These are phyloP conservation scores for Metaphire vulgaris DNA, from an alignment of 1,140 invertebrate genomes.

Conservation along the genomic window DNA sequence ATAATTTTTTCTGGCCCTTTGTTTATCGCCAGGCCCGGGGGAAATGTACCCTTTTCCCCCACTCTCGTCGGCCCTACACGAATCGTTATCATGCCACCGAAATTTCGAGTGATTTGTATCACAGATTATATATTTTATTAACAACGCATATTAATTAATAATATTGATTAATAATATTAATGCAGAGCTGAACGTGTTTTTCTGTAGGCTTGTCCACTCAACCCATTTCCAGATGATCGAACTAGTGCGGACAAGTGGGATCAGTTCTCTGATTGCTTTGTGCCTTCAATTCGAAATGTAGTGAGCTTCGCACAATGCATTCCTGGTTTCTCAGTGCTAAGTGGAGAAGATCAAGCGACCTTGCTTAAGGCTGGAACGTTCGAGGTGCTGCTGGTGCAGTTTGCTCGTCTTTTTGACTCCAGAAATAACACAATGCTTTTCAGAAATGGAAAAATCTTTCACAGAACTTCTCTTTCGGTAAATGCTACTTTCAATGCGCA, in stretches of 20 bases:
- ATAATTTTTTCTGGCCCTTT: no score
- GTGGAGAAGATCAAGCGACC: constrained; percentile 89
- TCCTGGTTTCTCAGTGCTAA: constrained; percentile 85
- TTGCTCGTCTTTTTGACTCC: constrained; percentile 48
- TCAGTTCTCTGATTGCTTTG: constrained; percentile 46
- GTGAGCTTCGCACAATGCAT: constrained; percentile 95
- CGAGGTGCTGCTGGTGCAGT: constrained; percentile 48
- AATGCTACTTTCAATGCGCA: no score
- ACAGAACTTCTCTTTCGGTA: constrained; percentile 39
- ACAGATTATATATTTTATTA: no score
- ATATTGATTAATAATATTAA: no score
- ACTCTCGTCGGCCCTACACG: no score
- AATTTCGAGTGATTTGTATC: no score
- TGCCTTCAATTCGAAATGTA: constrained; percentile 86
- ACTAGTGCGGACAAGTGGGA: constrained; percentile 40
- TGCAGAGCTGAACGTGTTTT: no score
- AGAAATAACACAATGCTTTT: constrained; percentile 50
- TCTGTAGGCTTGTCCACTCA: constrained; percentile 83
- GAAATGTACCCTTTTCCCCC: no score
- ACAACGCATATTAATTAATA: no score
- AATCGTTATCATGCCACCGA: no score
- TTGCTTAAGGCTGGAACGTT: constrained; percentile 48
- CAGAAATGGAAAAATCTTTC: constrained; percentile 43
- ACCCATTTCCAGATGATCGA: constrained; percentile 65
- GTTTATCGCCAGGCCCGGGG: no score